Conservation (phyloP, 92 coral and sea anemone species). For the Diadumene lineata region DNA sequence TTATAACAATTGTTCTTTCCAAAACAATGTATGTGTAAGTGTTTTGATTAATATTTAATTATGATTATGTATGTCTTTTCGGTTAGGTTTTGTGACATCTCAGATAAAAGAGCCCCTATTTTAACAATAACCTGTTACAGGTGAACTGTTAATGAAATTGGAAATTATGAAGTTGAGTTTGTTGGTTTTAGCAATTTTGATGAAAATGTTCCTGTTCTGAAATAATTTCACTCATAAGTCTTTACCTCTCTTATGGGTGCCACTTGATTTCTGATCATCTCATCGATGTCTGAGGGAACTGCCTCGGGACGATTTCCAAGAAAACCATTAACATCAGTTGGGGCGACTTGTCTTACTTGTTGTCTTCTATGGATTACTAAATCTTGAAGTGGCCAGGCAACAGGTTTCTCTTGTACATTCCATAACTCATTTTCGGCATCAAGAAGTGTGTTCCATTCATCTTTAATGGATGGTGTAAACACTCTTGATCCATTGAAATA, state of each 20-base stretch:
- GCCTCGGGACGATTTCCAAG: not conserved
- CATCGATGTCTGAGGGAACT: not conserved
- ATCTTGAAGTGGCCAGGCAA: conserved; percentile 41
- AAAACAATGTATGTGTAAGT: not conserved
- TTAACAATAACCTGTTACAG: too few relatives aligned
- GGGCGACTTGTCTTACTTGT: not conserved
- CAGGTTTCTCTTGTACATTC: conserved; percentile 24
- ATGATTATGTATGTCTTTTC: not conserved
- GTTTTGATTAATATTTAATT: not conserved
- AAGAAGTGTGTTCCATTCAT: conserved; percentile 36
- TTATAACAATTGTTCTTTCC: not conserved
- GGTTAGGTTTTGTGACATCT: not conserved
- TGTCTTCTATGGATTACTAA: conserved; percentile 4
- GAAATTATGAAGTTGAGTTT: not conserved
- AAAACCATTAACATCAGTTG: not conserved
- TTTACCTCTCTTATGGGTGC: conserved; percentile 1
- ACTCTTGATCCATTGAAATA: conserved; percentile 29
- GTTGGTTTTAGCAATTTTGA: not conserved
- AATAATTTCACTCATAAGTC: not conserved
- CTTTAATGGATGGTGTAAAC: conserved; percentile 15
- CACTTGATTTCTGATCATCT: not conserved
- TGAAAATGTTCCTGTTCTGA: not conserved
- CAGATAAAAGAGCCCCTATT: not conserved
- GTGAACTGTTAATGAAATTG: too few relatives aligned
- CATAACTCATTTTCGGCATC: conserved; percentile 24